phyloP scores from a whole-genome alignment of 2,797 vertebrate genomes.

The Helostoma temminkii region DNA sequence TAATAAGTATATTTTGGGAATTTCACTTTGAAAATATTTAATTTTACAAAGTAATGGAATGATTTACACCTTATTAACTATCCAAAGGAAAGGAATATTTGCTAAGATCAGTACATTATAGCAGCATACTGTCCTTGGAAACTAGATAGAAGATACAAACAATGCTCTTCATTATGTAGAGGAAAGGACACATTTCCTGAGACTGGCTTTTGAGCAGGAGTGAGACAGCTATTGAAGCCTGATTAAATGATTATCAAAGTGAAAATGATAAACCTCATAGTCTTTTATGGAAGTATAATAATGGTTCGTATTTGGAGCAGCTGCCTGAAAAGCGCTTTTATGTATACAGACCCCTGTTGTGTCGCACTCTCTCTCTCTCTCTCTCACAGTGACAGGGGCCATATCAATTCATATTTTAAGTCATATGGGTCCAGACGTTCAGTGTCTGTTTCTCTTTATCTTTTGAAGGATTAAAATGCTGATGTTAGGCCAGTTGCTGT shows the following conservation, averaged over 20 bases:
- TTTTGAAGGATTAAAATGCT: slow-evolving; percentile 43
- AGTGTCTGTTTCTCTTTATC: slow-evolving; percentile 35
- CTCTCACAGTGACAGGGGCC: slow-evolving; percentile 21
- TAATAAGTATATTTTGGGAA: no score
- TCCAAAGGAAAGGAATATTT: no score
- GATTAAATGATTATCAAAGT: slow-evolving; percentile 32
- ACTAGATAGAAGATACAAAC: background rate
- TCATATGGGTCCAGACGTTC: slow-evolving; percentile 32
- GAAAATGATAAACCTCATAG: slow-evolving; percentile 51
- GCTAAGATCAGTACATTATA: no score
- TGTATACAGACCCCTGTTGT: slow-evolving; percentile 26
- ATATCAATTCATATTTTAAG: slow-evolving; percentile 31
- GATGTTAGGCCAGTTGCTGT: slow-evolving; percentile 30
- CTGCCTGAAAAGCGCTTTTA: slow-evolving; percentile 50
- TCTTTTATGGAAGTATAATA: slow-evolving; percentile 46
- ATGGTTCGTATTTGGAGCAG: slow-evolving; percentile 62
- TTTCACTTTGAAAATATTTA: no score
- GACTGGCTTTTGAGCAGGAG: background rate
- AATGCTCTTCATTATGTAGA: slow-evolving; percentile 21
- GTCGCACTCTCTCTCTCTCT: slow-evolving; percentile 20
- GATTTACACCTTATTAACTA: no score
- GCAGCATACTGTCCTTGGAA: no score
- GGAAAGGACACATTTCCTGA: slow-evolving; percentile 10
- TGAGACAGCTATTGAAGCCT: background rate
- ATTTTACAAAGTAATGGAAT: no score